Evolutionary conservation across 2,797 vertebrate species (phyloP).

Genomic region (Characodon lateralis): DNA sequence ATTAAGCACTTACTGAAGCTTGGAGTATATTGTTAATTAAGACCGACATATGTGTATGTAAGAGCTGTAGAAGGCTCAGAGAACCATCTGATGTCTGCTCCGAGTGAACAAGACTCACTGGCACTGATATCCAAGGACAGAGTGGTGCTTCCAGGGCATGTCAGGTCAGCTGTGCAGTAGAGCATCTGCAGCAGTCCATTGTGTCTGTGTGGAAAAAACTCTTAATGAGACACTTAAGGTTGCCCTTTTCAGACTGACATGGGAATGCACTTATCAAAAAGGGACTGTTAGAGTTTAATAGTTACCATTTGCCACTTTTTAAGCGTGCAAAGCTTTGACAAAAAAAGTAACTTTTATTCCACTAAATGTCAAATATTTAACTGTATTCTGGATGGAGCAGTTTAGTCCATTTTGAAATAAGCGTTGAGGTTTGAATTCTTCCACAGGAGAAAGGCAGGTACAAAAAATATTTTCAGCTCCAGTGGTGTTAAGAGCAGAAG

Average conservation of each 20-base stretch:
- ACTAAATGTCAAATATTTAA: slow-evolving; percentile 26
- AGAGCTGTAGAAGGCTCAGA: slow-evolving; percentile 46
- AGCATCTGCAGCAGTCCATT: slow-evolving; percentile 33
- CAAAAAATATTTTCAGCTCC: slow-evolving; percentile 29
- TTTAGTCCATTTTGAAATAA: slow-evolving; percentile 25
- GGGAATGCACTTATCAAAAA: slow-evolving; percentile 18
- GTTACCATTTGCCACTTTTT: slow-evolving; percentile 17
- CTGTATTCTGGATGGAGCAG: slow-evolving; percentile 7
- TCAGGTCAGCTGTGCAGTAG: slow-evolving; percentile 37
- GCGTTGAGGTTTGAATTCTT: slow-evolving; percentile 12
- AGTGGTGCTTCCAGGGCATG: slow-evolving; percentile 43
- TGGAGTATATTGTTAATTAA: slow-evolving; percentile 50
- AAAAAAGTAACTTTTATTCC: slow-evolving; percentile 2
- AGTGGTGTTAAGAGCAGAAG: slow-evolving; percentile 22
- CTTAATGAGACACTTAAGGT: slow-evolving; percentile 15
- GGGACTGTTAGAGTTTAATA: slow-evolving; percentile 7
- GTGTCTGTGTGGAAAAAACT: slow-evolving; percentile 35
- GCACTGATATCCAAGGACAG: slow-evolving; percentile 60
- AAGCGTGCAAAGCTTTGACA: slow-evolving; percentile 11
- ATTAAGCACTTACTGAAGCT: slow-evolving; percentile 27
- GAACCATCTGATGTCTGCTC: slow-evolving; percentile 62
- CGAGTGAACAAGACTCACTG: slow-evolving; percentile 60
- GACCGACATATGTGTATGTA: slow-evolving; percentile 36
- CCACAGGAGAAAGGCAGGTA: slow-evolving; percentile 20
- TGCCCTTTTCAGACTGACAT: slow-evolving; percentile 12